Percentiles rank a stretch among this genome's conserved stretches.
phyloP scores from a whole-genome alignment of 1,140 invertebrate species.

The Papilio dardanus region DNA sequence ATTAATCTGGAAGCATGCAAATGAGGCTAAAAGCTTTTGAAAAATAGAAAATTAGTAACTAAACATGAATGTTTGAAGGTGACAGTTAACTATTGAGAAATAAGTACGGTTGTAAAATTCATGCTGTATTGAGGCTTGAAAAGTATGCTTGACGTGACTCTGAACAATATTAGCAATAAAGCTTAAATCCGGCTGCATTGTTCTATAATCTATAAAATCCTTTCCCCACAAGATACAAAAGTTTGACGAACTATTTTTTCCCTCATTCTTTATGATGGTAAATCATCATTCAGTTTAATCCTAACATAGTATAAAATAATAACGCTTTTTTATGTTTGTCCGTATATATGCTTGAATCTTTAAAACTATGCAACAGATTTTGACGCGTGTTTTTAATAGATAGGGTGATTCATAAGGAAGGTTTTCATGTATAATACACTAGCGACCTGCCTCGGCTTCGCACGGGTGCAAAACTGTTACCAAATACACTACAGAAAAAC shows the following conservation, averaged over 20 bases:
- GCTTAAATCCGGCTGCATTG: neutral
- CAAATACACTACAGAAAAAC: too few species aligned
- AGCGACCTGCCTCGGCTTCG: too few species aligned
- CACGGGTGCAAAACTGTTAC: too few species aligned
- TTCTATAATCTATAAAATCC: neutral
- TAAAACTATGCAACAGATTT: too few species aligned
- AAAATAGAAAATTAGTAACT: neutral
- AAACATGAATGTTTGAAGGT: neutral
- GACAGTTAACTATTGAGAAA: slow-evolving; percentile 3
- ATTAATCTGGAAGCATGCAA: neutral
- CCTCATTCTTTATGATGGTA: too few species aligned
- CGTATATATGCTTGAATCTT: too few species aligned
- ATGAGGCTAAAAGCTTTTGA: slow-evolving; percentile 10
- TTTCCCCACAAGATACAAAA: too few species aligned
- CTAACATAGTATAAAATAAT: too few species aligned
- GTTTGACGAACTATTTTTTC: neutral
- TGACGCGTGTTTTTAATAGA: too few species aligned
- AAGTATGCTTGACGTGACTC: neutral
- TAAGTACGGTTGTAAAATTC: neutral
- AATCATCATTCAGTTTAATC: neutral
- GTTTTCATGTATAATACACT: too few species aligned
- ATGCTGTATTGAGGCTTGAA: neutral
- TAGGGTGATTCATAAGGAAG: too few species aligned
- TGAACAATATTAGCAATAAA: neutral
- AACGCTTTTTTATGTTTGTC: too few species aligned